Percentiles rank a stretch among this genome's conserved stretches.
These are phyloP conservation scores for Nanorana parkeri DNA, from an alignment of 2,113 vertebrate genomes.

Conservation along the genomic window DNA sequence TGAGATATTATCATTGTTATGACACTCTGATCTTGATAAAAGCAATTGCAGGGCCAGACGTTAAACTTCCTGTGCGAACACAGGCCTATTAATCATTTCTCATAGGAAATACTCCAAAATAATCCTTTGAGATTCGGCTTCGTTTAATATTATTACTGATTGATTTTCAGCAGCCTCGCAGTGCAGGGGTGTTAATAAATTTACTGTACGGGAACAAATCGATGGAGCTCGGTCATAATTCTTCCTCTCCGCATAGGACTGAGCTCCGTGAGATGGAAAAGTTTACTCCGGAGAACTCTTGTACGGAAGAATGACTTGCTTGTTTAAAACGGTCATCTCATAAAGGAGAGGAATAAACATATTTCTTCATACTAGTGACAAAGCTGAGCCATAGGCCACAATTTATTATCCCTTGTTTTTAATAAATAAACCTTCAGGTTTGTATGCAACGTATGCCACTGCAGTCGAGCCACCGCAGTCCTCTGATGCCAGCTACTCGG, in stretches of 20 bases:
- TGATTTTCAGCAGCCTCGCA: conserved; percentile 25
- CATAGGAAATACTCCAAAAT: conserved; percentile 21
- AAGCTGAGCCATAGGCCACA: not conserved
- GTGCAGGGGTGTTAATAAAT: conserved; percentile 21
- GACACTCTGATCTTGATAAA: too few relatives aligned
- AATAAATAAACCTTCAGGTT: too few relatives aligned
- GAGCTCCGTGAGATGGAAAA: not conserved
- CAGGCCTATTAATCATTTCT: not conserved
- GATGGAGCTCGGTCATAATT: conserved; percentile 4
- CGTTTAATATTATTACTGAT: conserved; percentile 35
- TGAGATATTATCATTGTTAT: too few relatives aligned
- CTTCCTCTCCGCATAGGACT: not conserved
- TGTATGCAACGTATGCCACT: too few relatives aligned
- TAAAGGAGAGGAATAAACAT: not conserved
- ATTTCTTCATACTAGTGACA: not conserved
- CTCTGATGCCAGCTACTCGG: too few relatives aligned
- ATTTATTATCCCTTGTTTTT: too few relatives aligned
- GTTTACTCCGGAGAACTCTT: not conserved
- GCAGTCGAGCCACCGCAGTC: too few relatives aligned
- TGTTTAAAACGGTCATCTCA: not conserved
- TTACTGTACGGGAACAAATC: conserved; percentile 19
- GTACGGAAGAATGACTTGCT: not conserved
- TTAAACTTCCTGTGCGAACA: not conserved
- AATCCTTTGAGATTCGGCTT: not conserved
- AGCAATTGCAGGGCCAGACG: not conserved